Percentiles rank a stretch among this genome's conserved stretches.
Evolutionary conservation across 2,113 vertebrate species (phyloP).

Genomic region (Lepidothrix coronata): DNA sequence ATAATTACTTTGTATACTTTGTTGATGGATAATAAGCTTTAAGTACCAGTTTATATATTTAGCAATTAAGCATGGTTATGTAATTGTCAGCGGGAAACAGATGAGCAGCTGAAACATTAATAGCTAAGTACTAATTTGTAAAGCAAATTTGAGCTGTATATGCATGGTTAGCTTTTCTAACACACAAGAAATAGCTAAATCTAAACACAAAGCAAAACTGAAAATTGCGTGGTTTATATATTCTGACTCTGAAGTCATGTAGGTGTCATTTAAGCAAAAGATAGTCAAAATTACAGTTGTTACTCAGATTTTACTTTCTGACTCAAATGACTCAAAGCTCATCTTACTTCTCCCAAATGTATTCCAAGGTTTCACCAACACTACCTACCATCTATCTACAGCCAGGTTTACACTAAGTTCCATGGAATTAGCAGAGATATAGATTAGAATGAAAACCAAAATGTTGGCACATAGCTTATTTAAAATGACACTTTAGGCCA

Average conservation of each 20-base stretch:
- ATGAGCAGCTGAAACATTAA: background rate
- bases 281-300: background rate
- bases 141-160: background rate
- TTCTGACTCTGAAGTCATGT: background rate
- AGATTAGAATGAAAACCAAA: background rate
- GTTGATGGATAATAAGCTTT: background rate
- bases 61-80: background rate
- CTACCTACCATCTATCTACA: background rate
- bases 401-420: background rate
- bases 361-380: background rate
- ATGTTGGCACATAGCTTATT: background rate
- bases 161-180: background rate
- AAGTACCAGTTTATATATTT: background rate
- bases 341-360: background rate
- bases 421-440: background rate
- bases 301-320: background rate
- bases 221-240: background rate
- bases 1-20: background rate
- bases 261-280: background rate
- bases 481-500: background rate
- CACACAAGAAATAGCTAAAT: background rate
- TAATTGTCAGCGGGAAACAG: background rate
- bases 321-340: background rate
- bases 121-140: accelerated
- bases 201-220: background rate